Conservation (phyloP, 2,888 invertebrate species). For the Tipula lateralis region DNA sequence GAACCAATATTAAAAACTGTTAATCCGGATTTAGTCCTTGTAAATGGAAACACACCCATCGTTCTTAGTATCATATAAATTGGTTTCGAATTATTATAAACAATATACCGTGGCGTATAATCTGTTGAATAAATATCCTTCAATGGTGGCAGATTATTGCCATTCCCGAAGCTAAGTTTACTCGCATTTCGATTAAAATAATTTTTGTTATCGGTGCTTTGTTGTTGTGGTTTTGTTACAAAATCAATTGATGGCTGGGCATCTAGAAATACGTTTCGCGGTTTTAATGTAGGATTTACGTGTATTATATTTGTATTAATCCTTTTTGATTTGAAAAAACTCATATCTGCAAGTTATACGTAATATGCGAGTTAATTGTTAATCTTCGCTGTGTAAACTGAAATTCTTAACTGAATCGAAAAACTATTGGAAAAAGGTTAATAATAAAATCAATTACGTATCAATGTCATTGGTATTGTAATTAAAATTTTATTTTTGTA, state of each 20-base stretch:
- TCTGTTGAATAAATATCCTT: not conserved
- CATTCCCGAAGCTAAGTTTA: not conserved
- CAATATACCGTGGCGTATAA: conserved; percentile 42
- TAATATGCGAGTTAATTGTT: not conserved
- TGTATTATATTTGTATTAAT: not conserved
- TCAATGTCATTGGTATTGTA: conserved; percentile 27
- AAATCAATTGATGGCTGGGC: not conserved
- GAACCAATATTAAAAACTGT: conserved; percentile 53
- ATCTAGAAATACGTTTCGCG: conserved; percentile 14
- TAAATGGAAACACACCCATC: conserved; percentile 61
- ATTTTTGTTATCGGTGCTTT: not conserved
- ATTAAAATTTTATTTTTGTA: not conserved
- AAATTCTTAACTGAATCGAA: conserved; percentile 6
- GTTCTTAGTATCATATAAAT: conserved; percentile 50
- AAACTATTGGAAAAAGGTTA: not conserved
- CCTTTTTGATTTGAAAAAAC: not conserved
- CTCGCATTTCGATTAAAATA: not conserved
- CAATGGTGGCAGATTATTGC: not conserved
- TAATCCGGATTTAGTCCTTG: conserved; percentile 51
- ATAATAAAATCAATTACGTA: conserved; percentile 27
- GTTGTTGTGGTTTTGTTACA: not conserved
- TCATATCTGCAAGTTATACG: not conserved
- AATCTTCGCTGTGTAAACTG: not conserved
- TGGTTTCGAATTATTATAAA: conserved; percentile 51
- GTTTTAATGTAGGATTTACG: conserved; percentile 13